A percentile compares a stretch with the other conserved stretches of the same genome.
Conservation (phyloP, 1,140 invertebrate genomes). For the Diorhabda carinulata region DNA sequence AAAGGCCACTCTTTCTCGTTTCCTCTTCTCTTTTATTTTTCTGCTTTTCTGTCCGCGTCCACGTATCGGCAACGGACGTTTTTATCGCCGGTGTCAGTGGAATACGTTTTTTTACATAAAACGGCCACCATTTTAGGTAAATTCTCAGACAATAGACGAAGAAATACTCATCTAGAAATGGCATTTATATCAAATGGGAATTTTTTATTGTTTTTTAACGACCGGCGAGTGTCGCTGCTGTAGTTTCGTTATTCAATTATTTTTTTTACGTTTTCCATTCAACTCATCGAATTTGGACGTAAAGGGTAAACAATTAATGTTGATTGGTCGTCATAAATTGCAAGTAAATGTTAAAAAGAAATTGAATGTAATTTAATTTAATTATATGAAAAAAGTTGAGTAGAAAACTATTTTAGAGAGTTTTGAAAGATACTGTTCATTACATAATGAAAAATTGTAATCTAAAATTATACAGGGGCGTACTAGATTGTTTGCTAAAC, state of each 20-base stretch:
- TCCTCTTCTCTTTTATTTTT: not conserved
- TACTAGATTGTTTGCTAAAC: too few relatives aligned
- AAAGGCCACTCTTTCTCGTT: not conserved
- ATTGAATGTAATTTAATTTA: too few relatives aligned
- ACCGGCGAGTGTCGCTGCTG: not conserved
- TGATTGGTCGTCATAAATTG: not conserved
- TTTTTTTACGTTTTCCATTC: not conserved
- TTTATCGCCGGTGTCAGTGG: slow-evolving; percentile 8
- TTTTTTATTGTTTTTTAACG: not conserved
- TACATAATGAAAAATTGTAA: too few relatives aligned
- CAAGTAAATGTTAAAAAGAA: too few relatives aligned
- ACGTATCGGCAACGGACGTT: not conserved
- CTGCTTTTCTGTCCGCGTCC: not conserved
- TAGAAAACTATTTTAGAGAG: too few relatives aligned
- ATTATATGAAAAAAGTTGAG: too few relatives aligned
- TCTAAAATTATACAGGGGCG: too few relatives aligned
- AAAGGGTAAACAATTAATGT: not conserved
- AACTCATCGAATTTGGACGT: not conserved
- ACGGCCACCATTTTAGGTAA: slow-evolving; percentile 11
- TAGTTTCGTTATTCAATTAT: slow-evolving; percentile 3
- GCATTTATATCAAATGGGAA: not conserved
- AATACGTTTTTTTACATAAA: slow-evolving; percentile 3
- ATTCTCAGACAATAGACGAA: slow-evolving; percentile 16
- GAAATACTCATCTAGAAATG: not conserved
- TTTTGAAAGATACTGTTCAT: too few relatives aligned